Evolutionary conservation across 2,888 invertebrate genomes (phyloP), one percentile per base, ranked within the genome.

Genomic region (Margaritifera margaritifera): DNA sequence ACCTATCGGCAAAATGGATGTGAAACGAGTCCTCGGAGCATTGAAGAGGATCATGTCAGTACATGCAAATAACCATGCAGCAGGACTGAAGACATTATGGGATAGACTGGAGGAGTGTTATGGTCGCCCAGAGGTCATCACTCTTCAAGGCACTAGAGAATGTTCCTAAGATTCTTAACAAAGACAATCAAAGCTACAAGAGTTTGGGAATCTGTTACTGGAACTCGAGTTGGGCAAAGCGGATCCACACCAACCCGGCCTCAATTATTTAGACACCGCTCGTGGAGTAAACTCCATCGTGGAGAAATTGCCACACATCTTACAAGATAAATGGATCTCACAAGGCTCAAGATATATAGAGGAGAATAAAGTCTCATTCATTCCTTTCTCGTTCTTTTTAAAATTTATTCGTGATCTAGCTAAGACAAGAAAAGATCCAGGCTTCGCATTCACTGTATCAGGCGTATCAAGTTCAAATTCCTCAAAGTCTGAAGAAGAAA

Each of bases 111-210:
- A 74, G 25, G 69, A 74, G 22, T 60, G 68, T 59, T 71, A 69
- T 56, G 74, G 76, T 24, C 51, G 24, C 53, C 76, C 76, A 11
- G 76, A 76, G 53, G 20, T 74, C 18, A 66, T 71, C 1, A 57
- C 62, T 72, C n/a, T 62, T 53, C 53, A 25, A 50, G 19, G 69
- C 69, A 55, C 62, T 65, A 2, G 51, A 24, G 18, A n/a, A 54
- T 6, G 55, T 71, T 19, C 64, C 71, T 4, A 68, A 62, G 53
- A 42, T 66, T 19, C n/a, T 31, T 20, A 25, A 22, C 24, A 66
- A 55, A 55, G 66, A 62, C 55, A 18, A 22, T 18, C 60, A 56
- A 60, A 61, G 42, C 66, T 64, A 1, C 64, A 52, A 53, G 63
- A 68, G 11, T 42, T 59, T 27, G 58, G 59, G 15, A 59, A 68